Evolutionary conservation across 1,140 invertebrate genomes (phyloP).

Genomic region (Bacillus rossius): DNA sequence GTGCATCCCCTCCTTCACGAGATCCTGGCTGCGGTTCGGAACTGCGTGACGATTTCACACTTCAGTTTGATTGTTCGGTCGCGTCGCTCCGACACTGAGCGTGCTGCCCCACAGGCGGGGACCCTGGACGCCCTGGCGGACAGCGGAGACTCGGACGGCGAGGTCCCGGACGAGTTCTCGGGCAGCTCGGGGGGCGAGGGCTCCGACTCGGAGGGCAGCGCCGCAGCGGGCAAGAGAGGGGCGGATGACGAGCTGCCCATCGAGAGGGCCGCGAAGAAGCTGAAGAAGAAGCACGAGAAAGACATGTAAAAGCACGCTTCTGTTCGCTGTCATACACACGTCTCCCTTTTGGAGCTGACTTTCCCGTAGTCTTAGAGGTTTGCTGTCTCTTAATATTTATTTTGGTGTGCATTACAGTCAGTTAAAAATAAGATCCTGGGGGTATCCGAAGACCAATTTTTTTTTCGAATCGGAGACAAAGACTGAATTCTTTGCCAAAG

Average conservation of each 20-base stretch:
- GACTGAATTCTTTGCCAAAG: too few species aligned
- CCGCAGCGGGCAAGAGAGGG: not conserved
- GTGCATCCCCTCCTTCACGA: too few species aligned
- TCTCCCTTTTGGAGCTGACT: too few species aligned
- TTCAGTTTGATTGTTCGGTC: not conserved
- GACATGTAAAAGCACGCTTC: conserved; percentile 46
- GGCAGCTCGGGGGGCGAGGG: conserved; percentile 29
- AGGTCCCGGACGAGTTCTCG: conserved; percentile 35
- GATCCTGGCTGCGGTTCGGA: too few species aligned
- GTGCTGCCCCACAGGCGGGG: conserved; percentile 12
- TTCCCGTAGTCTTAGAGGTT: too few species aligned
- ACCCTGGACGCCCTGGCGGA: conserved; percentile 44
- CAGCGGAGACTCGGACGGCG: conserved; percentile 39
- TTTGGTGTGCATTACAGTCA: too few species aligned
- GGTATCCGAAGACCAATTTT: too few species aligned
- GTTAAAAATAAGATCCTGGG: too few species aligned
- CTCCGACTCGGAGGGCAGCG: conserved; percentile 16
- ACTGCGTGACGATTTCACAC: too few species aligned
- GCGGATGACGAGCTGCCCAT: conserved; percentile 68
- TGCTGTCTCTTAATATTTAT: too few species aligned
- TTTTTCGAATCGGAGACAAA: too few species aligned
- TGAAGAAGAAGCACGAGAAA: conserved; percentile 65
- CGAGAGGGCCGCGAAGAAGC: conserved; percentile 76
- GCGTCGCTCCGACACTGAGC: not conserved
- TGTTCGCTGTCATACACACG: too few species aligned